Base-by-base conservation (phyloP, 2,888 invertebrate species). In the Calameuta pallipes region DNA sequence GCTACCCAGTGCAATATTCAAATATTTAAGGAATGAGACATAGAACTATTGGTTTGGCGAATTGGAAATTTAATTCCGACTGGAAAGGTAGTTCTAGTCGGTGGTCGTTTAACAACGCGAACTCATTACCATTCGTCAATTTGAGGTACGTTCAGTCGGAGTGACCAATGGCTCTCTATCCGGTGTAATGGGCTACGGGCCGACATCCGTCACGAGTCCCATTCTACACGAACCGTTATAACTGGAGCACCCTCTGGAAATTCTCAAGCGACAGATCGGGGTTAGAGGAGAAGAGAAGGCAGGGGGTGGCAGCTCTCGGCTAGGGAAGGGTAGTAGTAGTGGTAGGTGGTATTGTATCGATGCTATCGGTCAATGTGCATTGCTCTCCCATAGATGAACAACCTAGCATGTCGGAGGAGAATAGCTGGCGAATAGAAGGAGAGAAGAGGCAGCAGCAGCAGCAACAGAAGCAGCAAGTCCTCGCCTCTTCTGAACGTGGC, bases 81-180 rank as follows among this genome's bases (percentile, higher is more conserved):
- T 81, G 84, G 81, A 83, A 85, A 82, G 75, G 77, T 74, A 56
- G 78, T 78, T 75, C 77, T 75, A 81, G 81, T 80, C 86, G 85
- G 85, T 87, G 87, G 90, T 90, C 89, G 88, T 90, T 91, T 91
- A 91, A 91, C 91, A 89, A 90, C 89, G 83, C 87, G 89, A 90
- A 91, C 91, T 91, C 91, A 91, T 91, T 91, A 91, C 90, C 91
- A 91, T 91, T 91, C 90, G 90, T 91, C 91, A 91, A 91, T 91
- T 91, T 91, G 91, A 91, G 87, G 87, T 90, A 91, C 89, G 87
- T 86, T 89, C 89, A 85, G 76, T 82, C 85, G 83, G 86, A 91
- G 91, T 91, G 91, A 91, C 91, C 91, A 91, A 91, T 91, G 91
- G 91, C 88, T 91, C 91, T 90, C 91, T 89, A 90, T 91, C 89